A percentile compares a stretch with the other conserved stretches of the same genome.
phyloP scores from a whole-genome alignment of 2,113 vertebrate genomes.

The Smithornis capensis region DNA sequence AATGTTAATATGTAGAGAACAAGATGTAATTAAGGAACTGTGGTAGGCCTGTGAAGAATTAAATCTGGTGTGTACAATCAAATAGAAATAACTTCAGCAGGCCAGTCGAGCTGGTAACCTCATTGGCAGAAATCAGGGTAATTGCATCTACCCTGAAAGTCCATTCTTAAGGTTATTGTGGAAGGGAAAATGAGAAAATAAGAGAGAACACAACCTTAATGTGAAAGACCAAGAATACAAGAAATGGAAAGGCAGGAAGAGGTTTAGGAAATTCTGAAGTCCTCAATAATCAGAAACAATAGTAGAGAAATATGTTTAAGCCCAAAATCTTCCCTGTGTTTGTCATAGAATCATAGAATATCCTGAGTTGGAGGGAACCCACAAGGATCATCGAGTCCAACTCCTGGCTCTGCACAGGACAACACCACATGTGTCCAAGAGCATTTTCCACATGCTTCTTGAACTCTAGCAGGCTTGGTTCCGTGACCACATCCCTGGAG shows the following conservation, averaged over 20 bases:
- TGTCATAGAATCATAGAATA: background rate
- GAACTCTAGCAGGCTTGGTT: background rate
- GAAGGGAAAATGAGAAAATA: background rate
- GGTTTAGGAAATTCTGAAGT: background rate
- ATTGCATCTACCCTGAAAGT: background rate
- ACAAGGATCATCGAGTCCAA: background rate
- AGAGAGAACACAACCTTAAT: background rate
- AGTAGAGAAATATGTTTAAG: background rate
- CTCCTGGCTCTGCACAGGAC: background rate
- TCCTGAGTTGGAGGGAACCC: background rate
- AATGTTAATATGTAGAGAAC: background rate
- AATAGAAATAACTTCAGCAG: background rate
- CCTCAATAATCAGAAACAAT: background rate
- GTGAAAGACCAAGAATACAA: background rate
- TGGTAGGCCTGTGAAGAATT: background rate
- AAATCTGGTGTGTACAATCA: background rate
- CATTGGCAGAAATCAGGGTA: background rate
- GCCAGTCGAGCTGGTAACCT: rapidly evolving
- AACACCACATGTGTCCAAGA: background rate
- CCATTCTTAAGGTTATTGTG: background rate
- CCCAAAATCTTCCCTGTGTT: background rate
- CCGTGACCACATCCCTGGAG: background rate
- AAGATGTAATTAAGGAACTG: background rate
- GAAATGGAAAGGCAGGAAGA: background rate
- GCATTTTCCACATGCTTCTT: rapidly evolving